Percentiles rank a stretch among this genome's conserved stretches.
Evolutionary conservation across 2,113 vertebrate species (phyloP).

Genomic region (Halcyon senegalensis): DNA sequence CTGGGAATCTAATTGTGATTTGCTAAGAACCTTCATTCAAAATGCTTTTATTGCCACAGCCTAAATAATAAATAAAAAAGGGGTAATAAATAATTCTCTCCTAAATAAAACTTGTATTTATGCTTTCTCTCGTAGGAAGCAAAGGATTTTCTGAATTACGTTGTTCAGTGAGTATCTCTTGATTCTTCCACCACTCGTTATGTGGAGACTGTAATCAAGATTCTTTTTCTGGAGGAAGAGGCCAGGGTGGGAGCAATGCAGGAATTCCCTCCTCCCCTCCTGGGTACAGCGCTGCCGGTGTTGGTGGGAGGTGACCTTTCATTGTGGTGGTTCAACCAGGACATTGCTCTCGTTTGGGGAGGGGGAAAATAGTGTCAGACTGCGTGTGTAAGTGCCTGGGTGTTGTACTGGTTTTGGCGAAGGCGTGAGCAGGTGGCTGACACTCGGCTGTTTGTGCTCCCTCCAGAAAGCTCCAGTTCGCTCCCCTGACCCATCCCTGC

Average conservation of each 20-base stretch:
- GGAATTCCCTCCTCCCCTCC: not conserved
- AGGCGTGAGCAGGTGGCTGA: not conserved
- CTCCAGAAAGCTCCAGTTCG: constrained; percentile 86
- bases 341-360: not conserved
- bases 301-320: not conserved
- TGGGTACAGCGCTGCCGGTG: fast-evolving
- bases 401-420: not conserved
- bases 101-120: not conserved
- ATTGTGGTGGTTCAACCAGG: not conserved
- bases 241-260: not conserved
- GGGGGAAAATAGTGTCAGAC: not conserved
- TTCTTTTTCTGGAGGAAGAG: not conserved
- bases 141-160: constrained; percentile 80
- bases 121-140: constrained; percentile 75
- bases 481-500: constrained; percentile 79
- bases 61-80: too few relatives aligned
- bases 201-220: not conserved
- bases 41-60: not conserved
- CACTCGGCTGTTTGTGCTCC: constrained; percentile 7
- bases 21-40: not conserved
- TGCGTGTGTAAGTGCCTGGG: not conserved
- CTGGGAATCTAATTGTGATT: not conserved
- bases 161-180: constrained; percentile 80
- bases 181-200: not conserved
- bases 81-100: not conserved